phyloP scores from a whole-genome alignment of 2,113 vertebrate genomes.

The Lates calcarifer region DNA sequence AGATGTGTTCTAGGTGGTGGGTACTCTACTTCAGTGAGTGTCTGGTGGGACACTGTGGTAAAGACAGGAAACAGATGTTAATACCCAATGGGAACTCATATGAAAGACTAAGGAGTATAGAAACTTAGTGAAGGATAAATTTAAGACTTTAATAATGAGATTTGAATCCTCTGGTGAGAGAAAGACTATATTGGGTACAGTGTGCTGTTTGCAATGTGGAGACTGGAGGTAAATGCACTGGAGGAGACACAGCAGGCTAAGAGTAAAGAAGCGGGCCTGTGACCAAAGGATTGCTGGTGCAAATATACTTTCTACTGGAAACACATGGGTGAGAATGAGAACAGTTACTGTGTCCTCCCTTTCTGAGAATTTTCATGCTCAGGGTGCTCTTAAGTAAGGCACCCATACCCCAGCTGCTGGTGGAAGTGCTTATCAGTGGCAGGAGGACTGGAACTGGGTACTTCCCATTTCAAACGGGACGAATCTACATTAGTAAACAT shows the following conservation, averaged over 20 bases:
- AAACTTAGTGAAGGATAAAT: slow-evolving; percentile 76
- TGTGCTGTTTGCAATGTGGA: slow-evolving; percentile 34
- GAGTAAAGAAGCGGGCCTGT: slow-evolving; percentile 7
- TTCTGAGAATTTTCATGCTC: neutral
- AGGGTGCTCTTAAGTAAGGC: neutral
- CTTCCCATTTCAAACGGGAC: neutral
- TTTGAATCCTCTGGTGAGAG: slow-evolving; percentile 63
- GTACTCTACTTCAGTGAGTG: slow-evolving; percentile 52
- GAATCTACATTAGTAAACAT: neutral
- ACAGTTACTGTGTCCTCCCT: slow-evolving; percentile 7
- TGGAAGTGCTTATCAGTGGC: neutral
- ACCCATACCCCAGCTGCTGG: neutral
- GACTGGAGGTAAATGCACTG: neutral
- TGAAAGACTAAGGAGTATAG: slow-evolving; percentile 60
- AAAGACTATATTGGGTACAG: slow-evolving; percentile 31
- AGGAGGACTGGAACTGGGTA: neutral
- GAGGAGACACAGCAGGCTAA: neutral
- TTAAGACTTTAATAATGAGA: slow-evolving; percentile 65
- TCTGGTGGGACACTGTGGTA: slow-evolving; percentile 62
- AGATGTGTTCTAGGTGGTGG: slow-evolving; percentile 52
- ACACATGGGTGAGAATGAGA: neutral
- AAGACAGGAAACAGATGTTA: slow-evolving; percentile 78
- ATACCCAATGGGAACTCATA: slow-evolving; percentile 57
- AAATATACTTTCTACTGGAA: slow-evolving; percentile 16
- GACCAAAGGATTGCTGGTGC: neutral